Base-by-base conservation (phyloP, 2,888 invertebrate genomes). In the Drosophila vallismaia region DNA sequence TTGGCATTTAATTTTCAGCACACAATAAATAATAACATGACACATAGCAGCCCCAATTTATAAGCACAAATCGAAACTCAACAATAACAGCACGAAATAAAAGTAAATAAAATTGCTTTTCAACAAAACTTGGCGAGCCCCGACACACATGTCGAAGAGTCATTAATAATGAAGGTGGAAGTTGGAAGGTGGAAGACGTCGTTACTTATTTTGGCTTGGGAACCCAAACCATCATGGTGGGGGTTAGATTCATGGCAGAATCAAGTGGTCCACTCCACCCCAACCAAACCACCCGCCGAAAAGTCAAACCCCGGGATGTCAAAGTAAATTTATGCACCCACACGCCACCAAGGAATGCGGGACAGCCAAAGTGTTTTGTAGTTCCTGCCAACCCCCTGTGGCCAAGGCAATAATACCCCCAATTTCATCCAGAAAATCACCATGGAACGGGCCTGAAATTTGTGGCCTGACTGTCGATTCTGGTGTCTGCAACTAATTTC, bases 401-500 rank as follows among this genome's bases (percentile, higher is more conserved):
- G 36, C 36, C 36, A 6, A n/a, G n/a, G 28, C 28, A 28, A n/a
- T 36, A 36, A 36, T 36, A 36, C 36, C 42, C 33, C 36, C 40
- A 42, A 42, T 36, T 12, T 5, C n/a, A 36, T 36, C 36, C 36
- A 42, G 40, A 19, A 42, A 42, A 42, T 12, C 50, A n/a, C 38
- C n/a, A 14, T 4, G 55, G 8, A 51, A 7, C 19, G 36, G 9
- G 49, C 53, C 53, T 44, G 31, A 53, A 56, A 60, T 54, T 66
- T 76, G 72, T 56, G 42, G 68, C 51, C 48, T 46, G 66, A 57
- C 63, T 59, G 62, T 64, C 62, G 19, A 50, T 19, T 75, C 38
- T 62, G 70, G 79, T 77, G 87, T 76, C 88, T 86, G 88, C 83
- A 78, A 89, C 89, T 90, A 89, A 89, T 89, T 90, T 90, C 87